Evolutionary conservation across 2,113 vertebrate genomes (phyloP), one percentile per base, ranked within the genome.

Genomic region (Alethe diademata): DNA sequence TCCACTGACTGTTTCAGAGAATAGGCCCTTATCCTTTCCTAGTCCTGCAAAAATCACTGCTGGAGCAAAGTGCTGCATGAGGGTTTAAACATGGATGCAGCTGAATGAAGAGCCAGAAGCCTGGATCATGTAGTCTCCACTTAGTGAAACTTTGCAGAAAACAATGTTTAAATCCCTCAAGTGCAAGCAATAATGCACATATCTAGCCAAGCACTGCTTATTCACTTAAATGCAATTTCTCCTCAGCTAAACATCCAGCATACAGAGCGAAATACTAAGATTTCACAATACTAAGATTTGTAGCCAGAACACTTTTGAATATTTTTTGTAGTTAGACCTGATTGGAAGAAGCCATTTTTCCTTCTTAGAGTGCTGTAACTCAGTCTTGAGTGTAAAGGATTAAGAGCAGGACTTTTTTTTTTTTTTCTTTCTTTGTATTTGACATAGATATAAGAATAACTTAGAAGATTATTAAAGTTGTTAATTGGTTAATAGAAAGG

Each of bases 171-270:
- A 78, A 74, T 50, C 38, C 70, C 20, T 18, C 5, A 15, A 50
- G 26, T 11, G 29, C 0, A 0, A 76, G 23, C 35, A 62, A 5
- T 18, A 78, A 15, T 0, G 1, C 11, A 19, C 12, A 33, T 33
- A 22, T 40, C 35, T 31, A 47, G 26, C 14, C 23, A 57, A 64
- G 16, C 5, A 5, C 31, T 36, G 26, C 26, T 78, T 17, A 12
- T 33, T 78, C 47, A 67, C 42, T 67, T 56, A 82, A 60, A 19
- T 14, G 19, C 16, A 66, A 14, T 53, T 71, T 72, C 12, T 20
- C 14, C 35, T 56, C 51, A 71, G 22, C 10, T n/a, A 35, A 56
- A 65, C 6, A 57, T 19, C 17, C 25, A 75, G 14, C 8, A 33
- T 0, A 60, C 3, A 10, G 22, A 60, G 18, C 26, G 10, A 84